Conservation (phyloP, 2,888 invertebrate species). For the Phlogophora meticulosa region DNA sequence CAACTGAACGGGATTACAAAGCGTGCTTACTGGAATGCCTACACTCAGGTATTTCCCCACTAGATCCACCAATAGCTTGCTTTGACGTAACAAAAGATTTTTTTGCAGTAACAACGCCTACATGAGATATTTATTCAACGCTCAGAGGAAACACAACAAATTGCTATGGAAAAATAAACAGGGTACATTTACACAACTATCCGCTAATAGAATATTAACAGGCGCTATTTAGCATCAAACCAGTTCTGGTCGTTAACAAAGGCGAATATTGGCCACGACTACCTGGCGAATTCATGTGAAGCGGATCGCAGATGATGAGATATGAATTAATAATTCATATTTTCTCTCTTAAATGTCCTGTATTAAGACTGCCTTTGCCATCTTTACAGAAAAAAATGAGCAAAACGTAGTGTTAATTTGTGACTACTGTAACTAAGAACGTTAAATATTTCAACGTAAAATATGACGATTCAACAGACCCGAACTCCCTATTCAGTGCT, state of each 20-base stretch:
- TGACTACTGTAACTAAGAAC: too few relatives aligned
- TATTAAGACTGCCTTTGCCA: too few relatives aligned
- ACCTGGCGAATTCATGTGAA: neutral
- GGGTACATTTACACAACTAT: neutral
- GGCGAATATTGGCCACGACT: neutral
- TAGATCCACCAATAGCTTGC: neutral
- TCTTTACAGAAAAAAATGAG: too few relatives aligned
- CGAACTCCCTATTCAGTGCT: too few relatives aligned
- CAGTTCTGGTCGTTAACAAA: neutral
- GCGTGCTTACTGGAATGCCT: neutral
- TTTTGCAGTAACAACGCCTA: too few relatives aligned
- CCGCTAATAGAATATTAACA: constrained; percentile 1
- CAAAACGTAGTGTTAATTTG: too few relatives aligned
- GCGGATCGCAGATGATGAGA: too few relatives aligned
- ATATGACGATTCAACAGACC: too few relatives aligned
- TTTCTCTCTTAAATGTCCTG: too few relatives aligned
- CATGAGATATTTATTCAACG: too few relatives aligned
- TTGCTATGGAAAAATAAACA: constrained; percentile 9
- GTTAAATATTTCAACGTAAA: too few relatives aligned
- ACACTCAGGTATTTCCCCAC: neutral
- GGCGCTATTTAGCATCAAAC: neutral
- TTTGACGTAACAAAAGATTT: neutral
- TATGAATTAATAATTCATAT: too few relatives aligned
- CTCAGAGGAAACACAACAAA: neutral
- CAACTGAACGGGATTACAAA: neutral